Evolutionary conservation across 2,113 vertebrate genomes (phyloP).

Genomic region (Puntigrus tetrazona): DNA sequence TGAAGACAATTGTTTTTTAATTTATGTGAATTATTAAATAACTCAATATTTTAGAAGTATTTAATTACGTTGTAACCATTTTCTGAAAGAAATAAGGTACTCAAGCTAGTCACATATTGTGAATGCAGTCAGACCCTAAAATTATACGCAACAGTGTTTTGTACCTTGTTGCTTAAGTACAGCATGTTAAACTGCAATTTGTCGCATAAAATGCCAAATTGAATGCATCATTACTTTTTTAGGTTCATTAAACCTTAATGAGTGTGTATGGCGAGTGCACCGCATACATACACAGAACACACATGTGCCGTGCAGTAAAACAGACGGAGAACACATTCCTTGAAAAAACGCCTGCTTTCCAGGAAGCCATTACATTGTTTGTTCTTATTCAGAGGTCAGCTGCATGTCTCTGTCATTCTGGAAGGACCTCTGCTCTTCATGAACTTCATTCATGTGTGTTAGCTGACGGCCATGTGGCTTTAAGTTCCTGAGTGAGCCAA

Average conservation of each 20-base stretch:
- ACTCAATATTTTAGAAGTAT: neutral
- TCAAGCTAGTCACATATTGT: neutral
- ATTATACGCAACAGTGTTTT: neutral
- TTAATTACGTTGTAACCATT: neutral
- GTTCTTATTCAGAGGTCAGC: conserved; percentile 13
- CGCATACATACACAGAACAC: neutral
- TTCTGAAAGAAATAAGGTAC: neutral
- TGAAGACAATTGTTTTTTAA: too few species aligned
- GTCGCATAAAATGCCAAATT: neutral
- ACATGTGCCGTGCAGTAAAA: neutral
- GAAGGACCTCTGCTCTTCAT: conserved; percentile 23
- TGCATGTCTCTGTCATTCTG: conserved; percentile 19
- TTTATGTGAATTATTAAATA: too few species aligned
- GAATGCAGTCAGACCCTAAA: neutral
- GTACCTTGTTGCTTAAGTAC: neutral
- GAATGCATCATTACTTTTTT: neutral
- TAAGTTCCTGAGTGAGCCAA: conserved; percentile 9
- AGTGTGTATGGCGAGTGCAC: neutral
- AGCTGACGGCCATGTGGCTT: conserved; percentile 14
- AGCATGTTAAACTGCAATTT: neutral
- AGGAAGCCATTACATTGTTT: conserved; percentile 25
- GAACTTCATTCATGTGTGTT: conserved; percentile 30
- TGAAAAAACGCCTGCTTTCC: conserved; percentile 15
- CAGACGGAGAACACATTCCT: neutral
- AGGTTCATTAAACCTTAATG: neutral